Evolutionary conservation across 2,797 vertebrate species (phyloP).

Genomic region (Cacajao melanocephalus): DNA sequence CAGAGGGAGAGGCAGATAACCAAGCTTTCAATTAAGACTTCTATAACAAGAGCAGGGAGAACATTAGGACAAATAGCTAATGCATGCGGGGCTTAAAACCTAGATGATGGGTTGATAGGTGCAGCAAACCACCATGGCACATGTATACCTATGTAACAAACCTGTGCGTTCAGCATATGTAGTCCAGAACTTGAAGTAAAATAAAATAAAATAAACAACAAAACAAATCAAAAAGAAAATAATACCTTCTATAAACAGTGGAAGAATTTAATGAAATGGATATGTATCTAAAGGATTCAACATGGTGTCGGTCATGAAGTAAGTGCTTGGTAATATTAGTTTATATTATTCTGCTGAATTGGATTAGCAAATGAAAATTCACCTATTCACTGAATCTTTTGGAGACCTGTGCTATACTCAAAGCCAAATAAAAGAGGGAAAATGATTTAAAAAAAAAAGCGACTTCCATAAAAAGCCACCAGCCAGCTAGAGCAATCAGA

Average conservation of each 20-base stretch:
- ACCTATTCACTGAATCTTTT: neutral
- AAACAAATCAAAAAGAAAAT: neutral
- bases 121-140: neutral
- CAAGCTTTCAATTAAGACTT: neutral
- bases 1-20: fast-evolving
- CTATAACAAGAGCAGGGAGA: neutral
- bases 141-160: neutral
- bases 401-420: neutral
- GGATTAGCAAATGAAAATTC: neutral
- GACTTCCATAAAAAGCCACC: neutral
- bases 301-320: neutral
- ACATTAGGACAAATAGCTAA: neutral
- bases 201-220: neutral
- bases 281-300: neutral
- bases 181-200: neutral
- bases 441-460: neutral
- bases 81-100: neutral
- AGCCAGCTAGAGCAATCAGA: neutral
- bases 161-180: neutral
- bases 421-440: neutral
- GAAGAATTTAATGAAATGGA: neutral
- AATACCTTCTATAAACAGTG: neutral
- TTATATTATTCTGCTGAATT: neutral
- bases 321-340: neutral
- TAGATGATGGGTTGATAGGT: neutral